Base-by-base conservation (phyloP, 2,888 invertebrate genomes). In the Corbicula japonica region DNA sequence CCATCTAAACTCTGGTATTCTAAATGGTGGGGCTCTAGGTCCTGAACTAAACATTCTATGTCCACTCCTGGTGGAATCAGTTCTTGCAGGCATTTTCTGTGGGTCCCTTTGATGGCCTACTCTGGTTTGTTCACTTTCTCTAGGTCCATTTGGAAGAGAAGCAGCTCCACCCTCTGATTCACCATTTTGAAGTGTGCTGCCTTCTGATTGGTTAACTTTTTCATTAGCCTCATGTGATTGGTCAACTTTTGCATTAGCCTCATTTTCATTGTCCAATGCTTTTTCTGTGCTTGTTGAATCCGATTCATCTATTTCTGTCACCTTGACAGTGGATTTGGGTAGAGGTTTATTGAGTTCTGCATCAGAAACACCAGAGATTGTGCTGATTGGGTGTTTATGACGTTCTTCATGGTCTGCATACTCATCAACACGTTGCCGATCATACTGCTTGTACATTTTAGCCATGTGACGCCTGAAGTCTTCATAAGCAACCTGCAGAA, bases 1-100 rank as follows among this genome's bases (percentile, higher is more conserved):
- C 99, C 99, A 99, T 90, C 98, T 97, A 95, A 99, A 99, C 94
- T 99, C 99, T 30, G 99, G 99, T 93, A 99, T 99, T 86, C 99
- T 96, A 94, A 99, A 99, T 2, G 99, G 93, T 48, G 93, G 93
- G 10, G 93, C 93, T 34, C 93, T 84, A 0, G 93, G 93, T 38
- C 93, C 93, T 4, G 93, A 92, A 75, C 91, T 92, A 84, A 93
- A 93, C 70, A 92, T 90, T 69, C 91, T 89, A 56, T 89, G 83
- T 35, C 85, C 87, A 69, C 87, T 86, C 18, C 83, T 82, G 10
- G 80, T 80, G n/a, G 85, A 85, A 50, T 83, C 83, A 32, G 87
- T 70, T 52, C 87, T 73, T 12, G 85, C 66, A 30, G 86, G 84
- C 21, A 77, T 63, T 61, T 83, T 83, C 18, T 80, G 70, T 30